Evolutionary conservation across 1,140 invertebrate genomes (phyloP).

Genomic region (Plutomurus gul): DNA sequence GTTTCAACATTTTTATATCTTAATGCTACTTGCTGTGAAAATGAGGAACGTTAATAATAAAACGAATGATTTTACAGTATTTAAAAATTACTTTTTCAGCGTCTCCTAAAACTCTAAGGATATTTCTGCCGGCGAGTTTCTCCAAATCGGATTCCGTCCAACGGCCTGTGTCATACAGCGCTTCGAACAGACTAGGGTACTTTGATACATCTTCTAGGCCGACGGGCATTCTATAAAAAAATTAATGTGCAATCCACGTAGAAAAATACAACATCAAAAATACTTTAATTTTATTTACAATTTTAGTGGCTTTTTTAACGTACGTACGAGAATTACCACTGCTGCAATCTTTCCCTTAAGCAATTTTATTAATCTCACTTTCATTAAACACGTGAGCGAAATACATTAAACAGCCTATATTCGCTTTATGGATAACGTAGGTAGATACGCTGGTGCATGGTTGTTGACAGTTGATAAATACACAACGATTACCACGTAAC

Average conservation of each 20-base stretch:
- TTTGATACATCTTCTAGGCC: slow-evolving; percentile 62
- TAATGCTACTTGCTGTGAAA: background rate
- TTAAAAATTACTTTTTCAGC: slow-evolving; percentile 59
- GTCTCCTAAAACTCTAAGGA: slow-evolving; percentile 60
- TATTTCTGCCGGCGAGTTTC: slow-evolving; percentile 61
- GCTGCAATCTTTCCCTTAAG: no score
- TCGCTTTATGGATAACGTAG: no score
- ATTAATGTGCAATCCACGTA: background rate
- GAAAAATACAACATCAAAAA: background rate
- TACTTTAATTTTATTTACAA: background rate
- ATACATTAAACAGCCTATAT: no score
- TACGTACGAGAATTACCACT: no score
- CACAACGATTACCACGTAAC: no score
- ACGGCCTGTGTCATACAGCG: slow-evolving; percentile 63
- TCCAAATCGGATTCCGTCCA: slow-evolving; percentile 60
- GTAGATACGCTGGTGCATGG: no score
- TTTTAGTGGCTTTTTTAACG: background rate
- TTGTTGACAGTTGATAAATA: no score
- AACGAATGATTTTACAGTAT: slow-evolving; percentile 9
- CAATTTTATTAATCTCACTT: background rate
- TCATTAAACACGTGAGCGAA: no score
- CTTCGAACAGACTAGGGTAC: slow-evolving; percentile 60
- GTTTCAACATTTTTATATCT: background rate
- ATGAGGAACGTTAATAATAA: background rate
- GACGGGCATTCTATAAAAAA: slow-evolving; percentile 34